These are phyloP conservation scores for Heliconius ethilla DNA, from an alignment of 2,888 invertebrate genomes.

Conservation along the genomic window DNA sequence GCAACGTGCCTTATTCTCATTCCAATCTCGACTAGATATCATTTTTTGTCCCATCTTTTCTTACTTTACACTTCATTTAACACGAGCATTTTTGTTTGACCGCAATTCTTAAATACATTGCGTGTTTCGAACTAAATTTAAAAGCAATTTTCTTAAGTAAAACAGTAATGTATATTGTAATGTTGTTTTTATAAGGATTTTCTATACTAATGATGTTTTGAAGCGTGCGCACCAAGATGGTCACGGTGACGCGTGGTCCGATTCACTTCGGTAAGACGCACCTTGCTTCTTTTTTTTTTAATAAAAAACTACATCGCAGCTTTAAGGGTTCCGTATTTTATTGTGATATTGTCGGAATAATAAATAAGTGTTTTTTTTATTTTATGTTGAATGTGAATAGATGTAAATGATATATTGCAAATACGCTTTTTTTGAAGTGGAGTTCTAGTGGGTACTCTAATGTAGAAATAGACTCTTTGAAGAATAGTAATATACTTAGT, in stretches of 20 bases:
- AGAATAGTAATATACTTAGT: not conserved
- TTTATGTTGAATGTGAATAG: not conserved
- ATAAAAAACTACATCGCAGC: conserved; percentile 47
- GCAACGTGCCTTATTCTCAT: conserved; percentile 54
- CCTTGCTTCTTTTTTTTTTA: conserved; percentile 65
- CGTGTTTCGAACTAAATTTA: not conserved
- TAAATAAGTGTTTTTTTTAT: conserved; percentile 28
- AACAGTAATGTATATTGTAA: conserved; percentile 39
- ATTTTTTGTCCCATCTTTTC: conserved; percentile 45
- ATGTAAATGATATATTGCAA: conserved; percentile 22
- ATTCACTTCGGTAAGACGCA: conserved; percentile 72
- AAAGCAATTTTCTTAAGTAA: not conserved
- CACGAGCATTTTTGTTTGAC: conserved; percentile 14
- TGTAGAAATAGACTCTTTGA: not conserved
- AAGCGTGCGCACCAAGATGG: conserved; percentile 62
- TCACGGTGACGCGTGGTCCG: conserved; percentile 78
- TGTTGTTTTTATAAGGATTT: conserved; percentile 25
- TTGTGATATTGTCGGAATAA: conserved; percentile 19
- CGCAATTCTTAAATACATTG: conserved; percentile 39
- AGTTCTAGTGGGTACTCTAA: not conserved
- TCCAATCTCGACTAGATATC: conserved; percentile 51
- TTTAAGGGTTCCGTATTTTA: conserved; percentile 53
- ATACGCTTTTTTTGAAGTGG: not conserved
- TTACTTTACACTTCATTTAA: conserved; percentile 40
- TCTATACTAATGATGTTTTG: conserved; percentile 48